phyloP scores from a whole-genome alignment of 2,797 vertebrate species.

The Pelochelys cantorii region DNA sequence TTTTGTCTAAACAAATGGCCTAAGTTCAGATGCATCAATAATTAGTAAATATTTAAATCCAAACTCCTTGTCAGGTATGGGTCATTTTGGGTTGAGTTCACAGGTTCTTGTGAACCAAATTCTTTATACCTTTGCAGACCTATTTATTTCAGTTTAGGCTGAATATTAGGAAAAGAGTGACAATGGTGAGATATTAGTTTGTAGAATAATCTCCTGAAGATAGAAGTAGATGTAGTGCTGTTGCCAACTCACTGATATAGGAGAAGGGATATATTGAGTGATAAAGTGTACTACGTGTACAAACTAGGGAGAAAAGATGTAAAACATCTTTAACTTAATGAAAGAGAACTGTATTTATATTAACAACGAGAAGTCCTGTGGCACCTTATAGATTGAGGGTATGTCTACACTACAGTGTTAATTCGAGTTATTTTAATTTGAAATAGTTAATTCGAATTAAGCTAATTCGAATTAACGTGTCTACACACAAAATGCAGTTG shows the following conservation, averaged over 20 bases:
- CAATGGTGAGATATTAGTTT: not conserved
- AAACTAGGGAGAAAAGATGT: not conserved
- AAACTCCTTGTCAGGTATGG: not conserved
- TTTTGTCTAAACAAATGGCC: not conserved
- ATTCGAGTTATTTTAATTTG: too few relatives aligned
- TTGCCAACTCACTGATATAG: not conserved
- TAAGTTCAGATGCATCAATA: not conserved
- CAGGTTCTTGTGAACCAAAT: not conserved
- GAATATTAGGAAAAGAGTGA: not conserved
- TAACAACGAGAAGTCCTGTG: not conserved
- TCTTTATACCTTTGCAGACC: not conserved
- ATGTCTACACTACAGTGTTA: too few relatives aligned
- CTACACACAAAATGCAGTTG: too few relatives aligned
- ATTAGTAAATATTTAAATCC: not conserved
- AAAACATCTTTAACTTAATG: not conserved
- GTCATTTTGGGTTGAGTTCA: not conserved
- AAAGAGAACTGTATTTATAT: not conserved
- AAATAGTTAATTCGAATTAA: too few relatives aligned
- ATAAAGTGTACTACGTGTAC: not conserved
- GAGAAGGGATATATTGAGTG: not conserved
- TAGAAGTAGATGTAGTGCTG: not conserved
- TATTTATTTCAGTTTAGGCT: not conserved
- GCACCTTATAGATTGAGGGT: too few relatives aligned
- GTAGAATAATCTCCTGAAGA: not conserved
- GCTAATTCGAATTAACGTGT: too few relatives aligned